Conservation (phyloP, 2,113 vertebrate genomes). For the Tragelaphus imberbis region DNA sequence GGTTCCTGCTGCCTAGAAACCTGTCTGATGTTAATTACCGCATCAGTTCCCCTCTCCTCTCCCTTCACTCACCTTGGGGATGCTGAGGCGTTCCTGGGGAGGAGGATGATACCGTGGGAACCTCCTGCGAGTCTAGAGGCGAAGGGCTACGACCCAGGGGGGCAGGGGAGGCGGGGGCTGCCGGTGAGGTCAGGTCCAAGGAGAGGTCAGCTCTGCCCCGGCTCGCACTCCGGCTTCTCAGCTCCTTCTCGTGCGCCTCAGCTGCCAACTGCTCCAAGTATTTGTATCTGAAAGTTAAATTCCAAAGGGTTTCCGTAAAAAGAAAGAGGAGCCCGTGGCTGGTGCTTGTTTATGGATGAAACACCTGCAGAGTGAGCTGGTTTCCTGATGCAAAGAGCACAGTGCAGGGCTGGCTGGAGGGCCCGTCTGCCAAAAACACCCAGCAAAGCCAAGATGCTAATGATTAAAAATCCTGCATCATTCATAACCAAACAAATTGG, state of each 20-base stretch:
- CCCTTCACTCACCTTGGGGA: conserved; percentile 81
- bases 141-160: conserved; percentile 78
- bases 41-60: background rate
- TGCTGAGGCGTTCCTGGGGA: conserved; percentile 62
- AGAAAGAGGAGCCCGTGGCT: conserved; percentile 78
- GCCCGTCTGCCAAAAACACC: conserved; percentile 55
- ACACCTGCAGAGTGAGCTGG: conserved; percentile 80
- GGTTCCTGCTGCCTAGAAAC: background rate
- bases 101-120: conserved; percentile 57
- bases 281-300: conserved; percentile 93
- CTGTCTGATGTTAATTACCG: background rate
- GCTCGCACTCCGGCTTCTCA: conserved; percentile 79
- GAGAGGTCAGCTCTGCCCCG: conserved; percentile 91
- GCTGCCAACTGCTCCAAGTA: conserved; percentile 91
- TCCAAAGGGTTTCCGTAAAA: conserved; percentile 84
- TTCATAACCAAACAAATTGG: conserved; percentile 67
- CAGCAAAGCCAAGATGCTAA: conserved; percentile 58
- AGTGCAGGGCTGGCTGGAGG: conserved; percentile 62
- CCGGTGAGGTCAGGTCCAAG: conserved; percentile 87
- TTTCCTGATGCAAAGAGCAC: conserved; percentile 72
- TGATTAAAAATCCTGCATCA: conserved; percentile 71
- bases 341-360: conserved; percentile 80
- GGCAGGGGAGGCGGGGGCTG: conserved; percentile 73
- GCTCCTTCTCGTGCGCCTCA: conserved; percentile 90
- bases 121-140: conserved; percentile 79